Conservation (phyloP, 2,888 invertebrate species). For the Brenthis ino region DNA sequence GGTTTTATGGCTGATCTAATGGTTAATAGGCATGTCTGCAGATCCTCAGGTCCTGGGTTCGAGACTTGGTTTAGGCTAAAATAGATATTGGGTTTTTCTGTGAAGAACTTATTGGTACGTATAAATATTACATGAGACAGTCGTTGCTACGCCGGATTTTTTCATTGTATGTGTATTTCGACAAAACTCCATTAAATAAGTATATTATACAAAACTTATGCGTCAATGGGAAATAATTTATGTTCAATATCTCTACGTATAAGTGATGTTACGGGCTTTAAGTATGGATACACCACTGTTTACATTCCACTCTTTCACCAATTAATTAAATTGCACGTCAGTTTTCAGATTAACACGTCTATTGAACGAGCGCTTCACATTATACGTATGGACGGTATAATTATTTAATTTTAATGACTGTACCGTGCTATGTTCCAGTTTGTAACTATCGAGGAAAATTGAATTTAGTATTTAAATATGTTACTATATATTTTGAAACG, state of each 20-base stretch:
- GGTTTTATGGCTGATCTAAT: no score
- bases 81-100: no score
- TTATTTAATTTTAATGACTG: constrained; percentile 25
- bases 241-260: background rate
- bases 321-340: constrained; percentile 32
- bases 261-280: constrained; percentile 5
- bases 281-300: constrained; percentile 40
- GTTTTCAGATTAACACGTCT: constrained; percentile 33
- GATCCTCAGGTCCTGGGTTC: no score
- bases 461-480: constrained; percentile 10
- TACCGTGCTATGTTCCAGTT: constrained; percentile 2
- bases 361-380: constrained; percentile 28
- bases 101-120: no score
- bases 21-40: no score
- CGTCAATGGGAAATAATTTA: background rate
- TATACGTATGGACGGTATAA: constrained; percentile 23
- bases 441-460: constrained; percentile 16
- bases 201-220: no score
- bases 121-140: no score
- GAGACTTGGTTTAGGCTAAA: no score
- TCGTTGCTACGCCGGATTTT: no score
- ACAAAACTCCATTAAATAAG: no score
- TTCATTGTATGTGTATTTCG: no score
- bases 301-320: constrained; percentile 22
- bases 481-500: constrained; percentile 1